Evolutionary conservation across 2,113 vertebrate genomes (phyloP), one percentile per base, ranked within the genome.

Genomic region (Elephas maximus): DNA sequence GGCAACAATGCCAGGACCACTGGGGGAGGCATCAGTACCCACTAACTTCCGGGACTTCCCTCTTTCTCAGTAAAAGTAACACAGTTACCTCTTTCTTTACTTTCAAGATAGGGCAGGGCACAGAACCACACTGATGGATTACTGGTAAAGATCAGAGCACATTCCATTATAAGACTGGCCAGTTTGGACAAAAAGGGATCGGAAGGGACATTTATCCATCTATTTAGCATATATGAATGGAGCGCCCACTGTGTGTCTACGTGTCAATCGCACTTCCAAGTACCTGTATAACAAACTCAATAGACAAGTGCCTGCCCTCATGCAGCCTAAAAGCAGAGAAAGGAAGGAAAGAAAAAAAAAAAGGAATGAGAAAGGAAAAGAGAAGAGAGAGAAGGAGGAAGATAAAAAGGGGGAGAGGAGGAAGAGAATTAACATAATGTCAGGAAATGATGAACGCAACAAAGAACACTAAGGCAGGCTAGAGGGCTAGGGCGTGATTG

Each of bases 111-210:
- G 95, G 77, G 28, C 4, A 79, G 41, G 3, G 45, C n/a, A 88
- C 88, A 44, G 91, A 90, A 37, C 37, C 15, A 73, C 30, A 84
- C 0, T 24, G 80, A 84, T 4, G 18, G 67, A 88, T 53, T 67
- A 8, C n/a, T 81, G 63, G 10, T n/a, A 90, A 24, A 62, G 76
- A 91, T 67, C 41, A n/a, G 94, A 96, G 69, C 28, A 69, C 45
- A 20, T 85, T 77, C 28, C 28, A 62, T 73, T 45, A 67, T 41
- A 76, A 92, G 89, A 85, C 0, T 69, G 24, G 63, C 23, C n/a
- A 88, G 18, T 77, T 77, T 84, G 24, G 14, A 23, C 18, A 20
- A 80, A 79, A 92, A 67, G 24, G 23, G 9, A 87, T 23, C 2
- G 41, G n/a, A 81, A 86, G 5, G 14, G 24, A 83, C 18, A 69